Evolutionary conservation across 2,888 invertebrate species (phyloP).

Genomic region (Polydesmus complanatus): DNA sequence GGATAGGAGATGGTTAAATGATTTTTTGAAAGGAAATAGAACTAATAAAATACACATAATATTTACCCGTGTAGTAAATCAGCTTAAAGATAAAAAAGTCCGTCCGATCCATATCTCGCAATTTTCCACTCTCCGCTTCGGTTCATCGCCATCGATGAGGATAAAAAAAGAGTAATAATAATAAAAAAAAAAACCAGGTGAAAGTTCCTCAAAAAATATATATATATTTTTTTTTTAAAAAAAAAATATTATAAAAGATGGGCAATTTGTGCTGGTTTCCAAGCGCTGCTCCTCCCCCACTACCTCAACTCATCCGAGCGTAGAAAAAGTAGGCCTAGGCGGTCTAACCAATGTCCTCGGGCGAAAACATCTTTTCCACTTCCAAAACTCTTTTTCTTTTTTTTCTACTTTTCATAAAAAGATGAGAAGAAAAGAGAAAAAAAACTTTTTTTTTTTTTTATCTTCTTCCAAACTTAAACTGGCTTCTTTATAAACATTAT

Average conservation of each 20-base stretch:
- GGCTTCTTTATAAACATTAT: neutral
- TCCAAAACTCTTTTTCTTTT: no score
- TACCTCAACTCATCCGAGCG: neutral
- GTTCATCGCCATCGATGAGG: neutral
- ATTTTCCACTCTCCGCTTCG: neutral
- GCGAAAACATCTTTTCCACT: no score
- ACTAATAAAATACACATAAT: no score
- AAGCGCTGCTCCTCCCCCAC: neutral
- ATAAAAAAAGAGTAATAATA: neutral
- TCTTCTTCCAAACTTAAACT: neutral
- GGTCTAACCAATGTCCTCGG: neutral
- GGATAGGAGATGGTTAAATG: neutral
- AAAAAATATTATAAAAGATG: neutral
- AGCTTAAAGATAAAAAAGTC: neutral
- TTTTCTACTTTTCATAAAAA: no score
- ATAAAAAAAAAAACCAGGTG: neutral
- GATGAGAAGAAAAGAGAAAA: no score
- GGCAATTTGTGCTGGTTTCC: neutral
- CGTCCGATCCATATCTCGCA: neutral
- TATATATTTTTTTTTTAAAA: neutral
- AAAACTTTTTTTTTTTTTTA: no score
- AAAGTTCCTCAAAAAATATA: neutral
- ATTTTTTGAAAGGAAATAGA: neutral
- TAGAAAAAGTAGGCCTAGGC: neutral
- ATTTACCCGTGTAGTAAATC: neutral